phyloP scores from a whole-genome alignment of 2,888 invertebrate genomes.

The Polyommatus icarus region DNA sequence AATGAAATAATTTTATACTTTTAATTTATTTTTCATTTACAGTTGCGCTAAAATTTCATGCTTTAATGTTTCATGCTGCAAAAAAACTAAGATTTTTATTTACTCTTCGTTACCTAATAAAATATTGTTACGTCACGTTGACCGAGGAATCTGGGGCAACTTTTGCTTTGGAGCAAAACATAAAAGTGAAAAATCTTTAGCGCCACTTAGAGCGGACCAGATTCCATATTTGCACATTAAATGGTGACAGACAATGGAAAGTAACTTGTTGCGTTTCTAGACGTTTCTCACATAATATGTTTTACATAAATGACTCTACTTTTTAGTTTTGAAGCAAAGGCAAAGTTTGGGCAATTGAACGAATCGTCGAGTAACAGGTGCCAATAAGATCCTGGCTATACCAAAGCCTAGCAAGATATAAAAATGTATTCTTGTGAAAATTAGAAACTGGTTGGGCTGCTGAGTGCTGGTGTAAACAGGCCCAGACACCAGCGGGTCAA shows the following conservation, averaged over 20 bases:
- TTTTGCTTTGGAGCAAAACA: not conserved
- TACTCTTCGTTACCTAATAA: not conserved
- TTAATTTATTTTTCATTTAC: too few relatives aligned
- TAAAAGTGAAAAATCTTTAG: slow-evolving; percentile 18
- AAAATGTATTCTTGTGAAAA: too few relatives aligned
- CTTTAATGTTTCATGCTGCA: not conserved
- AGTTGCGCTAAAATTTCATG: not conserved
- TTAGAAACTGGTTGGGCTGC: too few relatives aligned
- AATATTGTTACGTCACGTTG: not conserved
- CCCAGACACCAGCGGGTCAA: too few relatives aligned
- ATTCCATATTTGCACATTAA: slow-evolving; percentile 19
- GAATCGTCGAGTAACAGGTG: too few relatives aligned
- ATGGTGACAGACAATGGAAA: slow-evolving; percentile 3
- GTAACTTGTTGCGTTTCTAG: not conserved
- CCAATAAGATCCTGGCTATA: too few relatives aligned
- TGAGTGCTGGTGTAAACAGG: too few relatives aligned
- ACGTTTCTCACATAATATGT: not conserved
- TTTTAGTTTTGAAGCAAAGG: too few relatives aligned
- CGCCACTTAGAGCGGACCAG: slow-evolving; percentile 26
- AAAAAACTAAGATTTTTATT: not conserved
- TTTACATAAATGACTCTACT: not conserved
- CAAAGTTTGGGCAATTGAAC: too few relatives aligned
- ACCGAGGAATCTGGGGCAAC: not conserved
- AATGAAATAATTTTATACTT: too few relatives aligned
- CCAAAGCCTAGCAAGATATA: too few relatives aligned